These are phyloP conservation scores for Drosophila eugracilis DNA, from an alignment of 1,140 invertebrate species.

Conservation along the genomic window DNA sequence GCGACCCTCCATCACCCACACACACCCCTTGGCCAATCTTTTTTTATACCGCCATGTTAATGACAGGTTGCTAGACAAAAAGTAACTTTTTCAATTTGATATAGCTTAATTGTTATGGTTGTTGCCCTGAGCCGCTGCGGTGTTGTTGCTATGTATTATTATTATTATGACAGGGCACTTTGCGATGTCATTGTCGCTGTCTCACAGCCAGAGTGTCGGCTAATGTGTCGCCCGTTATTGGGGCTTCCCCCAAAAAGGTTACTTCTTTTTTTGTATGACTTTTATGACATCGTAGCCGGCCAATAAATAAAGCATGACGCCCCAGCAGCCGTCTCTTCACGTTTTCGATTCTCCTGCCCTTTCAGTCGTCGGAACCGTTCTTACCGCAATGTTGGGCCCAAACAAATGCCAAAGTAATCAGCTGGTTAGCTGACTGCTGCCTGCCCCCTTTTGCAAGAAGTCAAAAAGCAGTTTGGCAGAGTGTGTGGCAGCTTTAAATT, in stretches of 20 bases:
- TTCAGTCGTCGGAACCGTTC: no score
- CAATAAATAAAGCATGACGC: constrained; percentile 70
- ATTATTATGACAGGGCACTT: constrained; percentile 73
- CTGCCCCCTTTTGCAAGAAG: constrained; percentile 54
- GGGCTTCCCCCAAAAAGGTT: constrained; percentile 70
- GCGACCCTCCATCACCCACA: no score
- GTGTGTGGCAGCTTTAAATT: constrained; percentile 79
- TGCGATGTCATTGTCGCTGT: constrained; percentile 75
- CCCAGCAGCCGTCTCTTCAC: constrained; percentile 9
- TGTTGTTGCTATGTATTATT: constrained; percentile 22
- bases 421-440: constrained; percentile 60
- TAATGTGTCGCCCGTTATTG: constrained; percentile 60
- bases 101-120: constrained; percentile 77
- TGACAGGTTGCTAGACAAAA: constrained; percentile 54
- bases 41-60: constrained; percentile 8
- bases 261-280: constrained; percentile 62
- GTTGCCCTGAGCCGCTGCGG: constrained; percentile 25
- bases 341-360: no score
- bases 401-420: constrained; percentile 81
- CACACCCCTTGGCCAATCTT: not conserved
- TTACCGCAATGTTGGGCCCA: constrained; percentile 44
- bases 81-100: constrained; percentile 78
- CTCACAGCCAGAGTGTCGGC: constrained; percentile 50
- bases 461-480: constrained; percentile 73
- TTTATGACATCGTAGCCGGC: constrained; percentile 72